Percentiles rank a stretch among this genome's conserved stretches.
phyloP scores from a whole-genome alignment of 64 coral and sea anemone genomes.

The Actinia equina region DNA sequence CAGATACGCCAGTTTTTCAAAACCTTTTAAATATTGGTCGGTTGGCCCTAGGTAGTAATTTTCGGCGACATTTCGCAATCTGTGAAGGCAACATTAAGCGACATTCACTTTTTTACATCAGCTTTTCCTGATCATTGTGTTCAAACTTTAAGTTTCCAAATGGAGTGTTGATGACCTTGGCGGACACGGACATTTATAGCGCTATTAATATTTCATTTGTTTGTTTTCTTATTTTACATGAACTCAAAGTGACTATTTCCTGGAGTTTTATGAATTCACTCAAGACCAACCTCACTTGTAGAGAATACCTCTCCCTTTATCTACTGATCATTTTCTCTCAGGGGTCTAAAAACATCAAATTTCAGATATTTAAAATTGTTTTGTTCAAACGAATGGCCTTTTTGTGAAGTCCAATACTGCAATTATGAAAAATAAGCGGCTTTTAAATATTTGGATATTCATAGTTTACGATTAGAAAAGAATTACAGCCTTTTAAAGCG shows the following conservation, averaged over 20 bases:
- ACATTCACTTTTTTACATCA: not conserved
- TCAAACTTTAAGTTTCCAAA: too few species aligned
- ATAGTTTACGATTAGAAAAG: not conserved
- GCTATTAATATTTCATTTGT: not conserved
- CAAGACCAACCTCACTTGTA: too few species aligned
- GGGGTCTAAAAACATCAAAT: not conserved
- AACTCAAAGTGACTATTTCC: not conserved
- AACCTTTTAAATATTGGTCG: not conserved
- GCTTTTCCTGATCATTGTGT: not conserved
- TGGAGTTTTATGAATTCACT: not conserved
- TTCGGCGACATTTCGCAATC: not conserved
- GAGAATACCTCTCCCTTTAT: too few species aligned
- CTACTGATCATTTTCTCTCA: not conserved
- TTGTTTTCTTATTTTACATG: slow-evolving; percentile 2
- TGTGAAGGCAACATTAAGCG: not conserved
- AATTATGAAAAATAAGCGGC: not conserved
- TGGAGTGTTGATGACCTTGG: too few species aligned
- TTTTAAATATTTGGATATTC: not conserved
- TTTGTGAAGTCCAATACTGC: not conserved
- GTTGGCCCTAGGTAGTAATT: not conserved
- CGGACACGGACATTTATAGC: not conserved
- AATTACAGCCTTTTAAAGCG: not conserved
- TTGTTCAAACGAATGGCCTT: not conserved
- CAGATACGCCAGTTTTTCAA: not conserved
- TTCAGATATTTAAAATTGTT: not conserved